Evolutionary conservation across 2,888 invertebrate genomes (phyloP).

Genomic region (Synanthedon myopaeformis): DNA sequence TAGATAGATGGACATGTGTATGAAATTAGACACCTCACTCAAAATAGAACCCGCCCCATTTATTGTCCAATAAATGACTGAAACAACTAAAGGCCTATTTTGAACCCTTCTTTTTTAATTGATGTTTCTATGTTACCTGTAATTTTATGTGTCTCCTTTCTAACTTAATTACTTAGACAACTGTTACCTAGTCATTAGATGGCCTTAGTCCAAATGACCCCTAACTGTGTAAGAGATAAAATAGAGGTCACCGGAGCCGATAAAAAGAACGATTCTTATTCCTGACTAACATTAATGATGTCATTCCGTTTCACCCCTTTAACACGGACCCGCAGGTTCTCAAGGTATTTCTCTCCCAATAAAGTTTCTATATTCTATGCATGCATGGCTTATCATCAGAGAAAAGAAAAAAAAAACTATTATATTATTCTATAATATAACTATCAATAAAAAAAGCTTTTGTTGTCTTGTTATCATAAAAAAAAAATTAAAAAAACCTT

Average conservation of each 20-base stretch:
- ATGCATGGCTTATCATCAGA: conserved; percentile 39
- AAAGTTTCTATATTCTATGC: conserved; percentile 60
- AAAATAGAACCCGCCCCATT: conserved; percentile 19
- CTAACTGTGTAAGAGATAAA: conserved; percentile 24
- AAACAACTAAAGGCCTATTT: conserved; percentile 28
- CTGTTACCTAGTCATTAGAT: conserved; percentile 14
- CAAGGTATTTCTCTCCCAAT: conserved; percentile 70
- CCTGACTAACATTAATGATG: conserved; percentile 63
- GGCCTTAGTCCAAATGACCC: conserved; percentile 18
- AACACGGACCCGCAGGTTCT: conserved; percentile 72
- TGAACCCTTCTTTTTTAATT: conserved; percentile 43
- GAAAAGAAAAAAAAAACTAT: conserved; percentile 19
- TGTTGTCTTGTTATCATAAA: too few relatives aligned
- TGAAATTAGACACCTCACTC: not conserved
- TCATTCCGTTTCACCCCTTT: conserved; percentile 65
- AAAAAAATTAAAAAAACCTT: too few relatives aligned
- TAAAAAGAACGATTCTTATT: conserved; percentile 37
- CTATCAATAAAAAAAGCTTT: too few relatives aligned
- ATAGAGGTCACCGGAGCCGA: conserved; percentile 57
- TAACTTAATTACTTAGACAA: conserved; percentile 26
- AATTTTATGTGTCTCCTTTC: conserved; percentile 44
- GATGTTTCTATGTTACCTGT: conserved; percentile 58
- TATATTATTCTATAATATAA: too few relatives aligned
- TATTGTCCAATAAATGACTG: conserved; percentile 22
- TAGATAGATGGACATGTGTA: not conserved